These are phyloP conservation scores for Tursiops truncatus DNA, from an alignment of 2,113 vertebrate genomes.

Conservation along the genomic window DNA sequence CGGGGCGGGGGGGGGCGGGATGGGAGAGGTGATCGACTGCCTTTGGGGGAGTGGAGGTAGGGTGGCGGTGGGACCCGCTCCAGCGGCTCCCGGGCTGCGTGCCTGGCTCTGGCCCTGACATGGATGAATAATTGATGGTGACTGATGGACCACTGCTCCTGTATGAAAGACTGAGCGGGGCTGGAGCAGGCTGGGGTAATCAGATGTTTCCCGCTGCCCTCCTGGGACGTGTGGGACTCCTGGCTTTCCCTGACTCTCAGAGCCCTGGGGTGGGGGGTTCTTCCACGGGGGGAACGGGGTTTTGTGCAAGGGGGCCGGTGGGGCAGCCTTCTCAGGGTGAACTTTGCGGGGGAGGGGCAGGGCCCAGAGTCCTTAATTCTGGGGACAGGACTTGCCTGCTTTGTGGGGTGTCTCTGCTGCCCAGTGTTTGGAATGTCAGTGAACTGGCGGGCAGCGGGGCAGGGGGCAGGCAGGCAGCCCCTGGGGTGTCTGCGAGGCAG, in stretches of 20 bases:
- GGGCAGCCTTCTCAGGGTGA: not conserved
- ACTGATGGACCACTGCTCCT: constrained; percentile 51
- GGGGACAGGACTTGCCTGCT: not conserved
- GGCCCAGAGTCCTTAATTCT: not conserved
- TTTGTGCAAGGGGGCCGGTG: not conserved
- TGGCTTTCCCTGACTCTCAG: constrained; percentile 53
- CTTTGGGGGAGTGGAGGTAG: not conserved
- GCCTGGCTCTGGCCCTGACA: not conserved
- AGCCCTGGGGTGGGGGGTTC: not conserved
- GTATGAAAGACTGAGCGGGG: constrained; percentile 39
- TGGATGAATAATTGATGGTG: constrained; percentile 72
- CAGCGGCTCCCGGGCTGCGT: not conserved
- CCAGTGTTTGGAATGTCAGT: not conserved
- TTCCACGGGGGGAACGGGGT: not conserved
- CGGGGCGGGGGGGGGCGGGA: fast-evolving
- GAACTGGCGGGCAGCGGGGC: not conserved
- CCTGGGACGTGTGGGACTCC: constrained; percentile 11
- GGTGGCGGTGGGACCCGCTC: not conserved
- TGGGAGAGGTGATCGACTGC: not conserved
- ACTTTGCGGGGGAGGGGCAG: not conserved
- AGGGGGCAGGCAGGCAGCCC: not conserved
- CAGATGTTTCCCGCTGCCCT: constrained; percentile 38
- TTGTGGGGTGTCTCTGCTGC: not conserved
- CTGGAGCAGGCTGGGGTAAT: constrained; percentile 4
- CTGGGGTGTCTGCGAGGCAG: not conserved